phyloP scores from a whole-genome alignment of 2,888 invertebrate genomes.

The Drosophila neotestacea region DNA sequence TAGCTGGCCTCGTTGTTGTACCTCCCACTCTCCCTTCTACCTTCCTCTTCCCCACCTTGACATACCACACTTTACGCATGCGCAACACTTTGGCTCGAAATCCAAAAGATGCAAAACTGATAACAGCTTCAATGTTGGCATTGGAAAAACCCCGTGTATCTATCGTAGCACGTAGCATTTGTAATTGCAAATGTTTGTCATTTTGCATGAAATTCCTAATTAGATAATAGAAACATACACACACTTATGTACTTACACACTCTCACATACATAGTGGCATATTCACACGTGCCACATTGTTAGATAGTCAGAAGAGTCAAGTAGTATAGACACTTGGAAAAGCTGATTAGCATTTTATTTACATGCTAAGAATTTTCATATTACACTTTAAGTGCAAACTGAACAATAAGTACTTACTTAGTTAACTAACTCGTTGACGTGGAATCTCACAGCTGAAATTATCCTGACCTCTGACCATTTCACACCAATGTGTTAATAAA shows the following conservation, averaged over 20 bases:
- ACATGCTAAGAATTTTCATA: conserved; percentile 38
- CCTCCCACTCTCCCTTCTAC: neutral
- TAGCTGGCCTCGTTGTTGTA: conserved; percentile 21
- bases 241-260: conserved; percentile 32
- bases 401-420: neutral
- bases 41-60: neutral
- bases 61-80: conserved; percentile 38
- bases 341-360: conserved; percentile 39
- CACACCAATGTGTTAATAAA: conserved; percentile 34
- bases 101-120: conserved; percentile 43
- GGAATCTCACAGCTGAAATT: conserved; percentile 19
- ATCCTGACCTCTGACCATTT: conserved; percentile 32
- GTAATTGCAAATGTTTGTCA: conserved; percentile 76
- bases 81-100: conserved; percentile 41
- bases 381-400: conserved; percentile 5
- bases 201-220: conserved; percentile 59
- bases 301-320: conserved; percentile 2
- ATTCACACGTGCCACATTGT: conserved; percentile 41
- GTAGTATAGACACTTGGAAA: neutral
- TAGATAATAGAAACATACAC: conserved; percentile 57
- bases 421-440: neutral
- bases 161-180: conserved; percentile 61
- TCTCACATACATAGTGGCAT: neutral
- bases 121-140: conserved; percentile 44
- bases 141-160: conserved; percentile 41